A percentile compares a stretch with the other conserved stretches of the same genome.
Conservation (phyloP, 2,113 vertebrate genomes). For the human (Homo sapiens) region DNA sequence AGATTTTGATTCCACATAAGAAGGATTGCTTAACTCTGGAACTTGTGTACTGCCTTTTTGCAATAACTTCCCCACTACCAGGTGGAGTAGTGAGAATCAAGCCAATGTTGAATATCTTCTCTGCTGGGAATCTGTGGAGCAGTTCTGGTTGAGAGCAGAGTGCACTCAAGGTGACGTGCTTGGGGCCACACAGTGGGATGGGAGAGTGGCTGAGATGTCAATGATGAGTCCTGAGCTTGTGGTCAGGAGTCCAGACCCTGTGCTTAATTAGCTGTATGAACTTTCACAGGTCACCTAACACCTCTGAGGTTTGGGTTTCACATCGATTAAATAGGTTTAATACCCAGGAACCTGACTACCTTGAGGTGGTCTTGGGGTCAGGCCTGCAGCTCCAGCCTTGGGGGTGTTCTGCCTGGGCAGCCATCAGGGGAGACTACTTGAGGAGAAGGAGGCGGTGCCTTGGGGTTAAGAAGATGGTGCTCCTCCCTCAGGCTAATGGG, state of each 20-base stretch:
- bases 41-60: background rate
- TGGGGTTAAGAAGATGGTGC: background rate
- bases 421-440: background rate
- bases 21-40: background rate
- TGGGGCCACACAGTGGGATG: background rate
- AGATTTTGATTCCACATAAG: background rate
- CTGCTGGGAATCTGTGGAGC: background rate
- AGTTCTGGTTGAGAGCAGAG: too few species aligned
- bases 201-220: background rate
- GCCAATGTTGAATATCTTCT: background rate
- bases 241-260: background rate
- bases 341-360: background rate
- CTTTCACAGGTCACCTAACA: background rate
- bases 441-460: background rate
- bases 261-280: background rate
- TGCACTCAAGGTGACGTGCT: background rate
- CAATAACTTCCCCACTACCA: background rate
- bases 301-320: fast-evolving
- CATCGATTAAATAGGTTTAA: background rate
- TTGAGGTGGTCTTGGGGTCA: background rate
- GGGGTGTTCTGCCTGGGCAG: background rate
- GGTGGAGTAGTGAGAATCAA: background rate
- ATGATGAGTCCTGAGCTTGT: background rate
- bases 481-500: background rate
- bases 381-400: background rate